Evolutionary conservation across 1,140 invertebrate species (phyloP).

Genomic region (Sogatella furcifera): DNA sequence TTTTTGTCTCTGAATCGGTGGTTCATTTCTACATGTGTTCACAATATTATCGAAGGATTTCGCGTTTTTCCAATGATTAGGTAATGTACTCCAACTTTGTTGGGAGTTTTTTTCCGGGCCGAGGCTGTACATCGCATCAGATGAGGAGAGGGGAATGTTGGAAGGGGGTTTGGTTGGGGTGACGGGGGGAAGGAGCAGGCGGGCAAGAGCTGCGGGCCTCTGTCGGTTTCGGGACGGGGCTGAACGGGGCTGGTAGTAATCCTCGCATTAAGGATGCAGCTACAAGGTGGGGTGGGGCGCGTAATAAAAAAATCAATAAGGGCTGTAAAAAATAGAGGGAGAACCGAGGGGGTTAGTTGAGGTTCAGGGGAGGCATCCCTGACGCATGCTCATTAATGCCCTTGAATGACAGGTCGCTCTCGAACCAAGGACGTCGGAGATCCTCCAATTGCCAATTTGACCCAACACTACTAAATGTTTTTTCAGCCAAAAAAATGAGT

Average conservation of each 20-base stretch:
- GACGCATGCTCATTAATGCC: constrained; percentile 20
- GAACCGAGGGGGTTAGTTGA: background rate
- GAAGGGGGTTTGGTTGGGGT: too few relatives aligned
- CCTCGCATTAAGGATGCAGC: constrained; percentile 23
- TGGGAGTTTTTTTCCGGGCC: too few relatives aligned
- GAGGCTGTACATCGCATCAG: too few relatives aligned
- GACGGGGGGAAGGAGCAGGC: too few relatives aligned
- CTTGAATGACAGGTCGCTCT: background rate
- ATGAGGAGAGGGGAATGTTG: too few relatives aligned
- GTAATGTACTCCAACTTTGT: too few relatives aligned
- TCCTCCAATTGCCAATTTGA: background rate
- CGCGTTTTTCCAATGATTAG: too few relatives aligned
- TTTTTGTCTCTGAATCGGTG: too few relatives aligned
- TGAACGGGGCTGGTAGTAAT: background rate
- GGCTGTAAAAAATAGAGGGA: constrained; percentile 18
- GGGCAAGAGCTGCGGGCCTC: background rate
- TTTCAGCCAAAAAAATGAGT: too few relatives aligned
- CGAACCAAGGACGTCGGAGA: background rate
- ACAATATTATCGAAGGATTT: too few relatives aligned
- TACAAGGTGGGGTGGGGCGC: constrained; percentile 10
- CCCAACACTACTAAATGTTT: too few relatives aligned
- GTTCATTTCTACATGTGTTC: too few relatives aligned
- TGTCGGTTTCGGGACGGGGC: background rate
- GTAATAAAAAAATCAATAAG: constrained; percentile 25
- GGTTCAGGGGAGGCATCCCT: background rate